phyloP scores from a whole-genome alignment of 2,797 vertebrate species.

The Hozukius guyotensis region DNA sequence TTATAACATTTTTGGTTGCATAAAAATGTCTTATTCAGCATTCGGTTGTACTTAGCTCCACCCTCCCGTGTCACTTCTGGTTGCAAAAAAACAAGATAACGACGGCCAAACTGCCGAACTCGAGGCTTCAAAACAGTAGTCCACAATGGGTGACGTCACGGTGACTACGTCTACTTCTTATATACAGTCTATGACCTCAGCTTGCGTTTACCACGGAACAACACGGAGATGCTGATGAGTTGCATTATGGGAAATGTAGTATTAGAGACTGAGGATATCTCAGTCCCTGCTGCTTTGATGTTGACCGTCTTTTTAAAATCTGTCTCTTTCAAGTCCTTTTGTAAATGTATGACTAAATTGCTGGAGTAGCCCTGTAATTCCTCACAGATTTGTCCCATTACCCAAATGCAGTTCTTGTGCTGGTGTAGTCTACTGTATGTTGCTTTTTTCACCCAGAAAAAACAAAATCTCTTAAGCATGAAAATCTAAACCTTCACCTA shows the following conservation, averaged over 20 bases:
- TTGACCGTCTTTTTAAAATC: neutral
- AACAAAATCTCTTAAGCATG: neutral
- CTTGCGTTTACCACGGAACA: neutral
- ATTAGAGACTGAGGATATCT: neutral
- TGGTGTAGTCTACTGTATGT: no score
- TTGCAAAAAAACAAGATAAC: no score
- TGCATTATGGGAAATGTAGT: neutral
- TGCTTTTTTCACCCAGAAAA: neutral
- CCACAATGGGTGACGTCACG: no score
- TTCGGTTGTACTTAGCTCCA: no score
- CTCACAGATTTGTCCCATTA: neutral
- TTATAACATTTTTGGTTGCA: no score
- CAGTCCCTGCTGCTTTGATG: neutral
- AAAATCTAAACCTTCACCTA: neutral
- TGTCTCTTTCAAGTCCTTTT: neutral
- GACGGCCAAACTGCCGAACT: fast-evolving
- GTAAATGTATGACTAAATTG: neutral
- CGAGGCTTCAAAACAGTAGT: no score
- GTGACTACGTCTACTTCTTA: no score
- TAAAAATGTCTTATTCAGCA: no score
- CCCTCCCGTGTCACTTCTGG: no score
- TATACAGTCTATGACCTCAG: no score
- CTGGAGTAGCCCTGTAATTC: neutral
- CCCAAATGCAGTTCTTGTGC: neutral
- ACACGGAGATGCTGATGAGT: neutral